Base-by-base conservation (phyloP, 2,888 invertebrate species). In the Camponotus fellah region DNA sequence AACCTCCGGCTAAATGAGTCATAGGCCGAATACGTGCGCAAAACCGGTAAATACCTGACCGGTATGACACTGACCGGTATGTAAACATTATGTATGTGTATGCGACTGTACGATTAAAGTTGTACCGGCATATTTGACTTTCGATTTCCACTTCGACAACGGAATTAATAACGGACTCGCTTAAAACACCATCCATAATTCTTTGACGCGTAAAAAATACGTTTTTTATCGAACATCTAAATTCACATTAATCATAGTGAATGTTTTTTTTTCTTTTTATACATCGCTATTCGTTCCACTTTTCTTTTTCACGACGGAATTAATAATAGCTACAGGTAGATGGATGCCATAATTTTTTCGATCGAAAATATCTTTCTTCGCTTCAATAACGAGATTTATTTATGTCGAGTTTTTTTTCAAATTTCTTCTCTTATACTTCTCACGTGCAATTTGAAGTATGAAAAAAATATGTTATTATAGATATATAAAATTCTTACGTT, bases 41-140 rank as follows among this genome's bases (percentile, higher is more conserved):
- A 80, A 80, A 80, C 74, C 79, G 46, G 46, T 72, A 80, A 60
- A 80, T 60, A 46, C 17, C 40, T 26, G 26, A 26, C 26, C 26
- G 26, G 26, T 26, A 26, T 26, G 40, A 37, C 21, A 37, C 26
- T 66, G 53, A 8, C 26, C 9, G 3, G 14, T 21, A 3, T 21
- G 12, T 46, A 49, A 34, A 8, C 17, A 17, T 21, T 53, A 8
- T 5, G 3, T 43, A n/a, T 26, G 21, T 12, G 21, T 43, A 32
- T 53, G 3, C 58, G 72, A 12, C 17, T 60, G 17, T 21, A 12
- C 8, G 79, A 80, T 60, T 72, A 34, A 74, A 71, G 46, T 79
- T 34, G 71, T n/a, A 17, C 34, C 46, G 21, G 10, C 17, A n/a
- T 46, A 72, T 72, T 72, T 46, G 58, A 79, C 79, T 79, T 60